A percentile compares a stretch with the other conserved stretches of the same genome.
These are phyloP conservation scores for Poeciliopsis prolifica DNA, from an alignment of 2,113 vertebrate genomes.

Conservation along the genomic window DNA sequence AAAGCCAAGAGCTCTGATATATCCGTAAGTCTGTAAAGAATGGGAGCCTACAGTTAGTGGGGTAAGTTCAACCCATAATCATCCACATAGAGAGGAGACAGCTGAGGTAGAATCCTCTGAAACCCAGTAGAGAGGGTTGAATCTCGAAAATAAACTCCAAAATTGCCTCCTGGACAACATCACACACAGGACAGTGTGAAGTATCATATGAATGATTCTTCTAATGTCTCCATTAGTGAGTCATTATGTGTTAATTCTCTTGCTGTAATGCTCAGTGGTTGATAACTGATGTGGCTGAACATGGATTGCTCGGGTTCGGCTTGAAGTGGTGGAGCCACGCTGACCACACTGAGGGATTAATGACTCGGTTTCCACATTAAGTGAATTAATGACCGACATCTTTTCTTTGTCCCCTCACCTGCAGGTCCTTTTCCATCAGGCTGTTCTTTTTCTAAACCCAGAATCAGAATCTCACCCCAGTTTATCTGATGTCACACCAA, in stretches of 20 bases:
- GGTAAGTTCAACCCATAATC: no score
- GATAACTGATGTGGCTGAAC: neutral
- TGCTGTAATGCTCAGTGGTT: conserved; percentile 6
- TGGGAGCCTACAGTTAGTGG: no score
- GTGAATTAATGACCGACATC: conserved; percentile 25
- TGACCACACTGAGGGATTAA: conserved; percentile 18
- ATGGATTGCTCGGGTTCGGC: neutral
- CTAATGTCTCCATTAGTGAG: neutral
- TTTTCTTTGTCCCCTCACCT: conserved; percentile 31
- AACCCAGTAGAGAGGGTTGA: neutral
- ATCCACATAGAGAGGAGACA: no score
- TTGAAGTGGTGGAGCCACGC: conserved; percentile 5
- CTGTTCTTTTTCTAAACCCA: neutral
- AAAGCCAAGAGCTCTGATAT: no score
- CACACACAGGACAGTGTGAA: neutral
- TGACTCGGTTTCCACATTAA: neutral
- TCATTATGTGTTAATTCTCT: conserved; percentile 6
- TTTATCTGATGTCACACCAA: conserved; percentile 2
- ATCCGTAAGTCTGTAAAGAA: no score
- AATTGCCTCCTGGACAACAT: neutral
- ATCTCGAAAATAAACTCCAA: neutral
- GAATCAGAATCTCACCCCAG: neutral
- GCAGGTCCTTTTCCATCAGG: conserved; percentile 57
- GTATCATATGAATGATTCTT: neutral
- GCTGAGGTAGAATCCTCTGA: neutral